Percentiles rank a stretch among this genome's conserved stretches.
phyloP scores from a whole-genome alignment of 1,140 invertebrate species.

The Rhagoletis pomonella region DNA sequence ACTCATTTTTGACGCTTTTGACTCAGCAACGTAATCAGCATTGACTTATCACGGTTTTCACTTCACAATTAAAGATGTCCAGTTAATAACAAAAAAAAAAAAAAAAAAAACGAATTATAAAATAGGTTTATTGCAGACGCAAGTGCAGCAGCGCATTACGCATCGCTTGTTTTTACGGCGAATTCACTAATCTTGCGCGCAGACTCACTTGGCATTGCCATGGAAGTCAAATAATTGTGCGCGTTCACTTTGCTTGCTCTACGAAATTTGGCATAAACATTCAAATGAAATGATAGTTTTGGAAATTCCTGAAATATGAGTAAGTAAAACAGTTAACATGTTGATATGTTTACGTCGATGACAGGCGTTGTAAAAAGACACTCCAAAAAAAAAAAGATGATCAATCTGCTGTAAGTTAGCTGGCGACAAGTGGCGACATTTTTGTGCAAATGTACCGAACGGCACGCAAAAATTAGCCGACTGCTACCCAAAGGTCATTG shows the following conservation, averaged over 20 bases:
- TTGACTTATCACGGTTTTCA: constrained; percentile 36
- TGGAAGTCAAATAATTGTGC: not conserved
- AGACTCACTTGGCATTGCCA: not conserved
- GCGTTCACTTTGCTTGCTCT: not conserved
- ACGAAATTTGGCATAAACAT: not conserved
- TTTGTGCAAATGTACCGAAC: not conserved
- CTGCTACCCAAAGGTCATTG: constrained; percentile 19
- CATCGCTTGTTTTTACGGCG: constrained; percentile 19
- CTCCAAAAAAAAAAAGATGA: not conserved
- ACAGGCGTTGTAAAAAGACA: not conserved
- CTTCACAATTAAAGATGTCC: constrained; percentile 39
- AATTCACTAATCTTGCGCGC: not conserved
- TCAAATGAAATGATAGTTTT: constrained; percentile 1
- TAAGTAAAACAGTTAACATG: constrained; percentile 26
- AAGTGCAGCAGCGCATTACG: constrained; percentile 20
- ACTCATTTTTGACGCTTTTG: constrained; percentile 22
- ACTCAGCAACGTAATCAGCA: constrained; percentile 36
- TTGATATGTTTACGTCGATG: not conserved
- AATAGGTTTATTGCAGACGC: constrained; percentile 28
- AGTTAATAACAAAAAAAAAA: no score
- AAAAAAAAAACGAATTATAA: constrained; percentile 13
- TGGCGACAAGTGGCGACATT: constrained; percentile 20
- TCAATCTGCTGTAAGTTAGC: not conserved
- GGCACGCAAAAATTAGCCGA: not conserved
- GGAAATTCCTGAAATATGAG: constrained; percentile 46